Conservation (phyloP, 2,888 invertebrate species). For the Chirona hameri region DNA sequence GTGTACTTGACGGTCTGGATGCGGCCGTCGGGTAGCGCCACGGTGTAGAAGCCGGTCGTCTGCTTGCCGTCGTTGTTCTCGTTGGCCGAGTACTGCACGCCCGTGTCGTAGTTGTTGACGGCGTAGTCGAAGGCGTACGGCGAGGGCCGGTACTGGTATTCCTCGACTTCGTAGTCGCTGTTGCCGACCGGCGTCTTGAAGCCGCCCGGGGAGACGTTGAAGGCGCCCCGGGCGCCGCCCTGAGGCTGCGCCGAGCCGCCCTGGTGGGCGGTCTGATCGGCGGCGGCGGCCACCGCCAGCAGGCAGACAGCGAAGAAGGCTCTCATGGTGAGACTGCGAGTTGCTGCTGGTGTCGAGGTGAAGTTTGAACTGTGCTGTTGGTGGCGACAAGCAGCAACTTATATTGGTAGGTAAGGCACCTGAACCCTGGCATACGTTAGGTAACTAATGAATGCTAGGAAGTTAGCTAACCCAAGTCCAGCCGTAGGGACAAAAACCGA, state of each 20-base stretch:
- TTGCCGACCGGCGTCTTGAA: background rate
- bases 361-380: too few relatives aligned
- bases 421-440: too few relatives aligned
- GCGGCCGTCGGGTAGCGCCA: slow-evolving; percentile 68
- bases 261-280: background rate
- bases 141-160: background rate
- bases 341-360: too few relatives aligned
- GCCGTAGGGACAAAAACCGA: too few relatives aligned
- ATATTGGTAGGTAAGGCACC: too few relatives aligned
- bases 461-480: too few relatives aligned
- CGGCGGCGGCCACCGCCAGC: background rate
- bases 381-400: too few relatives aligned
- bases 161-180: too few relatives aligned
- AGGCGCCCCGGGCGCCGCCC: background rate
- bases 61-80: slow-evolving; percentile 62
- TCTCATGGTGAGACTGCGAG: background rate
- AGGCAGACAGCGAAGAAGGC: background rate
- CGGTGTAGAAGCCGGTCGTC: slow-evolving; percentile 62
- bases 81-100: slow-evolving; percentile 61
- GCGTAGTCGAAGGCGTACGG: slow-evolving; percentile 64
- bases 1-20: slow-evolving; percentile 80
- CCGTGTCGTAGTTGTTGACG: slow-evolving; percentile 57
- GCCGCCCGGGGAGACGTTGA: background rate
- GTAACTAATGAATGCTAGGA: too few relatives aligned
- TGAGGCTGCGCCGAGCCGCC: background rate